Percentiles rank a stretch among this genome's conserved stretches.
Evolutionary conservation across 1,140 invertebrate species (phyloP).

Genomic region (Scaptomyza graminum): DNA sequence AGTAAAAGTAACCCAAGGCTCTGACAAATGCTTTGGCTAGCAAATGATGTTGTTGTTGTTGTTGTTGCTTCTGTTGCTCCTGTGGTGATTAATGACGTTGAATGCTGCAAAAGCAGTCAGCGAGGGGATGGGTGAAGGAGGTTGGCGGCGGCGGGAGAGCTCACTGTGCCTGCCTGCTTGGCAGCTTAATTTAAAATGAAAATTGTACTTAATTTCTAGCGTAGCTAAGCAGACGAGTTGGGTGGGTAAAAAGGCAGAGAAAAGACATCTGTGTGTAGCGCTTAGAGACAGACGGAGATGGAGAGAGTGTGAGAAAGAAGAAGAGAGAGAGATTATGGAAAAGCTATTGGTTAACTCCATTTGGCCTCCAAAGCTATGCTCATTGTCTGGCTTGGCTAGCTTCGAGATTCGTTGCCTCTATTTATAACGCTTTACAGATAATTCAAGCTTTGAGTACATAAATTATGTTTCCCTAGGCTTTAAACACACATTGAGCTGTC

Average conservation of each 20-base stretch:
- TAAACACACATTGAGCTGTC: constrained; percentile 2
- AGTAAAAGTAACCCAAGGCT: constrained; percentile 65
- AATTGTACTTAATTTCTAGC: constrained; percentile 80
- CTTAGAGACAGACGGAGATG: constrained; percentile 8
- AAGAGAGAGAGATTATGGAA: constrained; percentile 39
- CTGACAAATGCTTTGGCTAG: constrained; percentile 72
- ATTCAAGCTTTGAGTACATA: constrained; percentile 24
- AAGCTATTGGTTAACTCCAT: constrained; percentile 31
- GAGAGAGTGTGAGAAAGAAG: neutral
- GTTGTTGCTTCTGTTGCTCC: constrained; percentile 50
- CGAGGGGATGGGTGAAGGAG: neutral
- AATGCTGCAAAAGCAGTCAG: constrained; percentile 54
- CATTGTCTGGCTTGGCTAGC: constrained; percentile 21
- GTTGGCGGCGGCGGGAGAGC: constrained; percentile 8
- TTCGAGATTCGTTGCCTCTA: constrained; percentile 17
- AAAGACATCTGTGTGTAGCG: constrained; percentile 31
- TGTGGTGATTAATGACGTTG: constrained; percentile 78
- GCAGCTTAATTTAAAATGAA: constrained; percentile 81
- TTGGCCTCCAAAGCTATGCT: constrained; percentile 13
- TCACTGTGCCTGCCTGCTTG: constrained; percentile 31
- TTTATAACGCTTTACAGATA: constrained; percentile 28
- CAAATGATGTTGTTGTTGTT: constrained; percentile 35
- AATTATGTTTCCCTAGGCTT: neutral
- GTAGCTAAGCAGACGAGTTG: constrained; percentile 20
- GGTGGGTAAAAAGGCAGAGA: neutral